Conservation (phyloP, 2,888 invertebrate species). For the Pristionchus fissidentatus region DNA sequence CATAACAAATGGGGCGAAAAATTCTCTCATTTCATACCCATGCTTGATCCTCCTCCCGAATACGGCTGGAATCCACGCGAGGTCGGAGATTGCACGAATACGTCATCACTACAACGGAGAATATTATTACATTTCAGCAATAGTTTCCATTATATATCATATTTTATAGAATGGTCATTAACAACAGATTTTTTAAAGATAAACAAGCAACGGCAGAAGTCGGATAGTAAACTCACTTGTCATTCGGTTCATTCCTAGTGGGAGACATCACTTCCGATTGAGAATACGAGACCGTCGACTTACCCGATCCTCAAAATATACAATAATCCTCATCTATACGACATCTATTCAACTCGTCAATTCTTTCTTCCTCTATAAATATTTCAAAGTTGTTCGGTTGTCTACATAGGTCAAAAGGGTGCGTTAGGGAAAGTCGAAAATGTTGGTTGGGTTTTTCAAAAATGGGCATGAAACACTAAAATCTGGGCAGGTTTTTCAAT, state of each 20-base stretch:
- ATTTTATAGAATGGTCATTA: background rate
- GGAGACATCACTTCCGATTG: constrained; percentile 23
- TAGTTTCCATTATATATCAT: background rate
- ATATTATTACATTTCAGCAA: background rate
- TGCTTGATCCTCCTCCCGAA: constrained; percentile 50
- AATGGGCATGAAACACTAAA: too few species aligned
- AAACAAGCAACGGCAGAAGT: too few species aligned
- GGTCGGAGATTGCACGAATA: background rate
- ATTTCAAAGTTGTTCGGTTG: too few species aligned
- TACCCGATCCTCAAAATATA: background rate
- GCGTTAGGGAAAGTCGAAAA: too few species aligned
- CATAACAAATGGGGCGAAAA: too few species aligned
- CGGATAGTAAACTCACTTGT: background rate
- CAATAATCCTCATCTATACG: background rate
- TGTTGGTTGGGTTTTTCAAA: too few species aligned
- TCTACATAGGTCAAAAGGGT: too few species aligned
- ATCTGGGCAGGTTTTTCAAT: too few species aligned
- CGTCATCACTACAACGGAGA: constrained; percentile 15
- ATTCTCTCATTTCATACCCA: constrained; percentile 49
- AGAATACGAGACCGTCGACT: constrained; percentile 10
- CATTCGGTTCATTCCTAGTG: background rate
- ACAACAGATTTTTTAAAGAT: background rate
- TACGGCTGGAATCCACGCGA: constrained; percentile 52
- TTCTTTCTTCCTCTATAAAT: too few species aligned
- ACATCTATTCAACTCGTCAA: too few species aligned